A percentile compares a stretch with the other conserved stretches of the same genome.
These are phyloP conservation scores for Colossoma macropomum DNA, from an alignment of 2,113 vertebrate genomes.

Conservation along the genomic window DNA sequence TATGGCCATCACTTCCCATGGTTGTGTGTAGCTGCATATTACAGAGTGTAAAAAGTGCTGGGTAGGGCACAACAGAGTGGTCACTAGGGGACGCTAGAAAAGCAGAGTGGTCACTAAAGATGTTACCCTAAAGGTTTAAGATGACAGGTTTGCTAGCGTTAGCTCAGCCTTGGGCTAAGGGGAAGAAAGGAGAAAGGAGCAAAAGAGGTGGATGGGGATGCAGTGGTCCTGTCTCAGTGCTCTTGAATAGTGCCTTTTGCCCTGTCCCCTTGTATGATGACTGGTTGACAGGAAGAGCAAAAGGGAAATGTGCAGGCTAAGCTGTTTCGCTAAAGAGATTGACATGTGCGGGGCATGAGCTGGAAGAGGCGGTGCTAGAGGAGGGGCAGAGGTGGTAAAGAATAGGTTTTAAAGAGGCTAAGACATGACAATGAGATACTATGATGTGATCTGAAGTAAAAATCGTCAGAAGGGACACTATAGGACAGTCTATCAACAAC, in stretches of 20 bases:
- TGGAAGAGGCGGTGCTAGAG: slow-evolving; percentile 1
- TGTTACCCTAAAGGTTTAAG: slow-evolving; percentile 34
- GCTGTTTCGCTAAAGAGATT: slow-evolving; percentile 15
- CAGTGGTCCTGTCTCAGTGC: slow-evolving; percentile 44
- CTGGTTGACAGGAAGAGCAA: slow-evolving; percentile 27
- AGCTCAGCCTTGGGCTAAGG: slow-evolving; percentile 14
- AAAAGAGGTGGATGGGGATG: slow-evolving; percentile 39
- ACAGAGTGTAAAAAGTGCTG: slow-evolving; percentile 3
- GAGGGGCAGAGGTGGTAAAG: not conserved
- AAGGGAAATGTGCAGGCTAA: slow-evolving; percentile 11
- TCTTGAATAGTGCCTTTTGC: slow-evolving; percentile 37
- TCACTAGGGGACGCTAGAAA: slow-evolving; percentile 33
- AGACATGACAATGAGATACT: not conserved
- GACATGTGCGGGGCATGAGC: slow-evolving; percentile 4
- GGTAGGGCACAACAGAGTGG: slow-evolving; percentile 7
- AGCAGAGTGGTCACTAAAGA: slow-evolving; percentile 6
- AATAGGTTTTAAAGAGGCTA: not conserved
- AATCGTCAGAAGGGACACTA: not conserved
- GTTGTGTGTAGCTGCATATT: slow-evolving; percentile 29
- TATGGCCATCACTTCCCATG: not conserved
- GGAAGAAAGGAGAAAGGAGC: slow-evolving; percentile 29
- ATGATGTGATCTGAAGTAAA: not conserved
- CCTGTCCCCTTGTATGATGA: not conserved
- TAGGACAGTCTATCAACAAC: not conserved
- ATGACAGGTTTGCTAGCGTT: slow-evolving; percentile 31